Evolutionary conservation across 1,140 invertebrate genomes (phyloP).

Genomic region (Drosophila ficusphila): DNA sequence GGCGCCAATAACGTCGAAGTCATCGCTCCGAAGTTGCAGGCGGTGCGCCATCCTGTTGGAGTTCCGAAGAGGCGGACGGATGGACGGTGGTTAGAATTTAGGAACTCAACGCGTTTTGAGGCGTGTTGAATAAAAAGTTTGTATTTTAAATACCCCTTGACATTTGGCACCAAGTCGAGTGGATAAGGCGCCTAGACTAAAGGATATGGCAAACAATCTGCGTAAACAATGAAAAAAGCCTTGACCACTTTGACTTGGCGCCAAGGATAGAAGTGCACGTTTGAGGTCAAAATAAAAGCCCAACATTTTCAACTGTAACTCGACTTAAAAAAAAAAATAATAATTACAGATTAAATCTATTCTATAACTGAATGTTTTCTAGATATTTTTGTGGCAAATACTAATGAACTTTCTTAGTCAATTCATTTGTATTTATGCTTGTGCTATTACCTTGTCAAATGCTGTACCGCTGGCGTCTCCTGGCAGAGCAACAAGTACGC

Average conservation of each 20-base stretch:
- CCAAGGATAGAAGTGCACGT: background rate
- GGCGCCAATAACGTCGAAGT: constrained; percentile 67
- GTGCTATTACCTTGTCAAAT: background rate
- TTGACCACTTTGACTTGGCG: background rate
- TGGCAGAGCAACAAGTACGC: constrained; percentile 59
- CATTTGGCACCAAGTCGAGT: constrained; percentile 4
- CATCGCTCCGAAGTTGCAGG: constrained; percentile 50
- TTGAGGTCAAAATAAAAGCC: background rate
- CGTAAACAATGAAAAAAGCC: background rate
- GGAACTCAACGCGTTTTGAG: background rate
- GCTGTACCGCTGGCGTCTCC: background rate
- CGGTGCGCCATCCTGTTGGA: constrained; percentile 53
- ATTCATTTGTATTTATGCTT: no score
- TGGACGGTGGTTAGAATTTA: constrained; percentile 18
- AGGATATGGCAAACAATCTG: constrained; percentile 15
- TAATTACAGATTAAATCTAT: no score
- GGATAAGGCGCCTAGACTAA: constrained; percentile 3
- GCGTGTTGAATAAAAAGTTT: background rate
- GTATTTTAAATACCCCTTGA: constrained; percentile 4
- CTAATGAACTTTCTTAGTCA: no score
- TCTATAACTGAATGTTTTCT: no score
- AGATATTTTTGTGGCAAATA: no score
- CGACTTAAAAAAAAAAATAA: no score
- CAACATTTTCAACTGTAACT: no score
- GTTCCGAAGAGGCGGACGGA: background rate